phyloP scores from a whole-genome alignment of 2,888 invertebrate genomes.

The Charanyca ferruginea region DNA sequence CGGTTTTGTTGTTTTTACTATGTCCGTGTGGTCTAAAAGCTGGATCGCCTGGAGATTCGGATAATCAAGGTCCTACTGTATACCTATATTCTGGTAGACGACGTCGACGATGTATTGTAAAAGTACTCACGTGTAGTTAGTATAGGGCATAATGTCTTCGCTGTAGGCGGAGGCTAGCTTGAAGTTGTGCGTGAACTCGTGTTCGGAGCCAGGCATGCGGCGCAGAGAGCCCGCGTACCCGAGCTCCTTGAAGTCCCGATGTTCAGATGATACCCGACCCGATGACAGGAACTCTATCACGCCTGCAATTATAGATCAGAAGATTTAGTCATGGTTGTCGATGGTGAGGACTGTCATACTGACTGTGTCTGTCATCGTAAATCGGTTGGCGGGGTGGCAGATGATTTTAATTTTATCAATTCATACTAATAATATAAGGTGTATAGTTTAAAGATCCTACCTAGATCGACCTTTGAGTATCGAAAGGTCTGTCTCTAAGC shows the following conservation, averaged over 20 bases:
- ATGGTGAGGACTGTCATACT: not conserved
- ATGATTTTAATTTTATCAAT: too few relatives aligned
- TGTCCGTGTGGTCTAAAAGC: too few relatives aligned
- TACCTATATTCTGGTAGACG: not conserved
- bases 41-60: too few relatives aligned
- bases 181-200: constrained; percentile 99
- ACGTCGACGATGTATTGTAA: not conserved
- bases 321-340: not conserved
- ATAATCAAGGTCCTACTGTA: too few relatives aligned
- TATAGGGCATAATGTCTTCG: constrained; percentile 98
- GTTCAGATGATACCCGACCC: constrained; percentile 97
- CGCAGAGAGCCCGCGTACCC: constrained; percentile 97
- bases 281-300: constrained; percentile 98
- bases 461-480: too few relatives aligned
- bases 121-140: constrained; percentile 97
- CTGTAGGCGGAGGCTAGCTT: constrained; percentile 98
- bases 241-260: constrained; percentile 98
- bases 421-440: too few relatives aligned
- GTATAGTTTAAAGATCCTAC: too few relatives aligned
- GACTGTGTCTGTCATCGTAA: too few relatives aligned
- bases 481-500: too few relatives aligned
- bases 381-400: too few relatives aligned
- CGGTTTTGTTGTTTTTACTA: too few relatives aligned
- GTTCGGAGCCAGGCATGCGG: constrained; percentile 96
- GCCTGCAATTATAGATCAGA: constrained; percentile 89